Evolutionary conservation across 1,140 invertebrate genomes (phyloP).

Genomic region (Lycorma delicatula): DNA sequence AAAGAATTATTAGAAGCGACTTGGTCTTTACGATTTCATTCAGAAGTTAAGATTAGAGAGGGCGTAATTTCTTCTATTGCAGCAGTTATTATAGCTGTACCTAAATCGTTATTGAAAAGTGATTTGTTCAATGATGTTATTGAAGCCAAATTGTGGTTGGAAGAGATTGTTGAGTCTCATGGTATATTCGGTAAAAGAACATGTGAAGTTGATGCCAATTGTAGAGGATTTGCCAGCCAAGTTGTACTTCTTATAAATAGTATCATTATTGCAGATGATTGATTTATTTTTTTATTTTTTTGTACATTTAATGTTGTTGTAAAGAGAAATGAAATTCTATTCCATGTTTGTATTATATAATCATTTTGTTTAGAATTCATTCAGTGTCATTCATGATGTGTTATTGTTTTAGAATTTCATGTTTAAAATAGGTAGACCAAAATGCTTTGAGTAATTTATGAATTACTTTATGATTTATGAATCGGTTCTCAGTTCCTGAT

Average conservation of each 20-base stretch:
- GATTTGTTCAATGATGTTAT: constrained; percentile 52
- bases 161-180: constrained; percentile 42
- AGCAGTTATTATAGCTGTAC: constrained; percentile 50
- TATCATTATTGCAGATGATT: constrained; percentile 1
- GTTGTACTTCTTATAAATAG: constrained; percentile 32
- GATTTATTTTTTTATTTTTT: background rate
- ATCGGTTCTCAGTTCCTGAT: too few species aligned
- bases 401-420: too few species aligned
- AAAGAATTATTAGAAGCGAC: constrained; percentile 57
- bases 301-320: background rate
- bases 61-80: constrained; percentile 54
- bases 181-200: constrained; percentile 29
- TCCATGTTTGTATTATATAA: constrained; percentile 6
- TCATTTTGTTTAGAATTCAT: constrained; percentile 22
- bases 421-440: too few species aligned
- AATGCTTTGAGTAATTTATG: too few species aligned
- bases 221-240: constrained; percentile 44
- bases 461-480: too few species aligned
- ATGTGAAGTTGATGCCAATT: constrained; percentile 50
- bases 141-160: constrained; percentile 59
- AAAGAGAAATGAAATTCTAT: background rate
- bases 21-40: constrained; percentile 54
- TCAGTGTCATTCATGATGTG: background rate
- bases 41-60: constrained; percentile 53
- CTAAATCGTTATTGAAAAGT: constrained; percentile 43